Evolutionary conservation across 2,888 invertebrate genomes (phyloP), one percentile per base, ranked within the genome.

Genomic region (Bhutanitis thaidina): DNA sequence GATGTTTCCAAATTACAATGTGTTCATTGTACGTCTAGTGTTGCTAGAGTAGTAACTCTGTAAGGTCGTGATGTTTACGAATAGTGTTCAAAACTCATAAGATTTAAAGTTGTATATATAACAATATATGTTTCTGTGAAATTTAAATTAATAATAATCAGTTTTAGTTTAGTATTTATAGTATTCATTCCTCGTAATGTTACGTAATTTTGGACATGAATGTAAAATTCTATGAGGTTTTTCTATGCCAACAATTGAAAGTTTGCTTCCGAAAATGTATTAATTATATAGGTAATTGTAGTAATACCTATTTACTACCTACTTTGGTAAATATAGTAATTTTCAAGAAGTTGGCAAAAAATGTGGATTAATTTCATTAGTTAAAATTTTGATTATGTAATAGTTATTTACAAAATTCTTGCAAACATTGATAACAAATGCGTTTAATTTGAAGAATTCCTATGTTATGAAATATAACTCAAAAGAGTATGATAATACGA

Each of bases 1-100:
- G 59, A 65, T 68, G 64, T 67, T 69, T 64, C 64, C 62, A 74
- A 76, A 73, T 80, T 78, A 67, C 72, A 74, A 80, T 79, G 81
- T 84, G 83, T 85, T 84, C 82, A 82, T 77, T 80, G 77, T 80
- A 78, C 69, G 71, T 66, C 71, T 84, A 85, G 81, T 77, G 75
- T 79, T 79, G 83, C 83, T 85, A 85, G 83, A 67, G 57, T 73
- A 60, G 61, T 16, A 49, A 55, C 59, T 54, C 56, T 55, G 52
- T 60, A 71, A 69, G 63, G 56, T 66, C 61, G 69, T 70, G 61
- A 67, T 69, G 67, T 75, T 73, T 69, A 69, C 59, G 67, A 71
- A 70, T 70, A 70, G 77, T 81, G 77, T 80, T 79, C 75, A 77
- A n/a, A 65, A 66, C 51, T 43, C 43, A 61, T 60, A 57, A 8